Base-by-base conservation (phyloP, 2,888 invertebrate genomes). In the Cantharis rufa region DNA sequence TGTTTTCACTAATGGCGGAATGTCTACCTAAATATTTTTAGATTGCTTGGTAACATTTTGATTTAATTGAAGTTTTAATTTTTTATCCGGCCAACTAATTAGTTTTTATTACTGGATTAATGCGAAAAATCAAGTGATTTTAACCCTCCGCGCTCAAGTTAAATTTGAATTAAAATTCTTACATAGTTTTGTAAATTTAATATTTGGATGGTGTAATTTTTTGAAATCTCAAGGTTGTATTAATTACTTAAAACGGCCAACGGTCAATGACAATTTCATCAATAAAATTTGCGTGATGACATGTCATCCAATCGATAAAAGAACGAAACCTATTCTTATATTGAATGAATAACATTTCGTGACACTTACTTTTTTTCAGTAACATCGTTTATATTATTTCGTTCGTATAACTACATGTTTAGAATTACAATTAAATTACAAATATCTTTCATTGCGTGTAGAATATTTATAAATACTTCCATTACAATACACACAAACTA, bases 261-360 rank as follows among this genome's bases (percentile, higher is more conserved):
- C 71, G 75, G 75, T 75, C 75, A 75, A 27, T 72, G 75, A 75
- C 75, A 75, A 75, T 75, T 75, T 63, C 71, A 48, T 61, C 18
- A 68, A 64, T 63, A 66, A 64, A 66, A 64, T 24, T 75, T 27
- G 70, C 75, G 70, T 71, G 75, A 70, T 71, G 11, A 21, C 16
- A 15, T 18, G 28, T 68, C 70, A 75, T 66, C 71, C 66, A 62
- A 75, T 75, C 18, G 64, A 66, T 21, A 66, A 66, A 66, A 16
- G 15, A 66, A 71, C 10, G 18, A 11, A 62, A 28, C 66, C 66
- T 64, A 66, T 75, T 75, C 75, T 70, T 75, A 70, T 15, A 64
- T 16, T 28, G 15, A 75, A 75, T 70, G 32, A 70, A 75, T 62
- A 70, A 71, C 71, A 71, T 75, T 71, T 75, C 75, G 75, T 75